Percentiles rank a stretch among this genome's conserved stretches.
Evolutionary conservation across 1,140 invertebrate species (phyloP).

Genomic region (Stegodyphus mimosarum): DNA sequence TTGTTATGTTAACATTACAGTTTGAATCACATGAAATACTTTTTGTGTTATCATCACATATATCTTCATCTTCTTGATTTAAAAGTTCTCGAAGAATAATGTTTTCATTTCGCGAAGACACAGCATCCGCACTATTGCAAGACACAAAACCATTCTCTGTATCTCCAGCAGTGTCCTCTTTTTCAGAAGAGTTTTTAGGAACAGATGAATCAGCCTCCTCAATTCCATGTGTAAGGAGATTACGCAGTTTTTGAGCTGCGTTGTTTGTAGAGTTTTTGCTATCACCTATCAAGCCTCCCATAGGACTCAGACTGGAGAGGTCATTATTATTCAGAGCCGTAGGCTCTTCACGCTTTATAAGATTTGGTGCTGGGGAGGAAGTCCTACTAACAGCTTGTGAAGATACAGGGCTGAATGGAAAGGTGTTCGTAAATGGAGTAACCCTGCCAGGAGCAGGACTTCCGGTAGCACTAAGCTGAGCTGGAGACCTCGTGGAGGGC

Average conservation of each 20-base stretch:
- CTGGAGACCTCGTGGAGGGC: constrained; percentile 37
- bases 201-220: constrained; percentile 60
- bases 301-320: constrained; percentile 25
- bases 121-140: neutral
- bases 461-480: constrained; percentile 37
- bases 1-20: constrained; percentile 11
- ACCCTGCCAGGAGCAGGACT: constrained; percentile 60
- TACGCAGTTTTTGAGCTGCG: constrained; percentile 62
- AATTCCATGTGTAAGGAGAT: constrained; percentile 63
- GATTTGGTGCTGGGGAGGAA: constrained; percentile 39
- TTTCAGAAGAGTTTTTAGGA: constrained; percentile 36
- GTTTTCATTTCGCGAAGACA: constrained; percentile 47
- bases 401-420: constrained; percentile 73
- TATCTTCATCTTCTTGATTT: constrained; percentile 61
- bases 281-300: constrained; percentile 26
- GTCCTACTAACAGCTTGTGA: constrained; percentile 49
- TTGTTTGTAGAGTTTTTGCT: constrained; percentile 10
- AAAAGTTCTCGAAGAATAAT: constrained; percentile 62
- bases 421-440: constrained; percentile 71
- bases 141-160: constrained; percentile 35
- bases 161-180: constrained; percentile 19
- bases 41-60: constrained; percentile 26
- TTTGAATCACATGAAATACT: constrained; percentile 36
- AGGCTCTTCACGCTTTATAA: constrained; percentile 37
- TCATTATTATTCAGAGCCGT: constrained; percentile 6